Evolutionary conservation across 2,113 vertebrate genomes (phyloP), one percentile per base, ranked within the genome.

Genomic region (Himantopus leucocephalus): DNA sequence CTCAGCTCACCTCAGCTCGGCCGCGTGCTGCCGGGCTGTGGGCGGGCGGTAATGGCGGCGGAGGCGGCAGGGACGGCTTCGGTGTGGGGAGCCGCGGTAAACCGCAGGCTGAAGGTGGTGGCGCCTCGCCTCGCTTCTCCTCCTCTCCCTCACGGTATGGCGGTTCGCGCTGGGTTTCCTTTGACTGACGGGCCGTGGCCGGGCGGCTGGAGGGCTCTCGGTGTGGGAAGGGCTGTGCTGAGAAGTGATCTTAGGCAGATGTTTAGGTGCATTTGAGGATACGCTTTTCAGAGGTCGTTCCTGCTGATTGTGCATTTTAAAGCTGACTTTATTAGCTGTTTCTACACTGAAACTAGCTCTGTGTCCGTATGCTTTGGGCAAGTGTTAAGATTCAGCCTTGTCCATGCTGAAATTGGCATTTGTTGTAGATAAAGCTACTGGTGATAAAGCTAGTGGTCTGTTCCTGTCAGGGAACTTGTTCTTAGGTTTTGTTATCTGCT

Each of bases 231-330:
- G 19, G 26, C 8, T 34, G 5, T 8, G 17, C 5, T 29, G 12
- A 4, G 17, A 12, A 5, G 53, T 0, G 17, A 1, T 4, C 8
- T 9, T 14, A 3, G 0, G 1, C 2, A 4, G 15, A 0, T 37
- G 4, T 4, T 26, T 12, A 4, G 13, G 1, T 35, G 24, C 0
- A 0, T 9, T 1, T 8, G 13, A 17, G 34, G 12, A 0, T 6
- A 2, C 0, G 0, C 16, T 52, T 58, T 16, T 1, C 14, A 17
- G 45, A 18, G 23, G 2, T 2, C 2, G 2, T 7, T 77, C 39
- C 45, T 27, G 0, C 2, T 78, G 50, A 1, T 3, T 48, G 10
- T 41, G 3, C 0, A 0, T 22, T 82, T 79, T 35, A 24, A 79
- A 73, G 21, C 14, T 56, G 52, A 13, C 23, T 70, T 55, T 21